A percentile compares a stretch with the other conserved stretches of the same genome.
phyloP scores from a whole-genome alignment of 1,140 invertebrate species.

The Heliconius congener region DNA sequence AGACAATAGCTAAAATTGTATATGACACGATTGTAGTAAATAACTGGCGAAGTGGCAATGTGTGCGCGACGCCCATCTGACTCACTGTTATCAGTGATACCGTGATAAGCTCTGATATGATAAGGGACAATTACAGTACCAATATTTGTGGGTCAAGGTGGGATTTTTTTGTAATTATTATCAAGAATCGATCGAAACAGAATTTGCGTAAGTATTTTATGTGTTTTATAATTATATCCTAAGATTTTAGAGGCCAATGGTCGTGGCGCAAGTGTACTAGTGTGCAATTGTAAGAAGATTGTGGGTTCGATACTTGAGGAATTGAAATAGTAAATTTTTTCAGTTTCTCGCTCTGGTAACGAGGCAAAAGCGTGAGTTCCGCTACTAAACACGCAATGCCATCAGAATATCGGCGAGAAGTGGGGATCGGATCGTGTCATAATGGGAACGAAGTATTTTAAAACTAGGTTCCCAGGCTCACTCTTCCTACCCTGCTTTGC shows the following conservation, averaged over 20 bases:
- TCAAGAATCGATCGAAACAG: too few species aligned
- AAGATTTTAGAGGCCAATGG: too few species aligned
- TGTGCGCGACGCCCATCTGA: constrained; percentile 28
- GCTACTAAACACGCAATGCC: neutral
- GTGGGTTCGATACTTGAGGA: neutral
- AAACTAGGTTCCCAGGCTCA: too few species aligned
- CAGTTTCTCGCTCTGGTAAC: neutral
- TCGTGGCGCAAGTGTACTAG: too few species aligned
- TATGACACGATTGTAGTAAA: neutral
- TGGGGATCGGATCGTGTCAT: too few species aligned
- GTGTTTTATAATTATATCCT: too few species aligned
- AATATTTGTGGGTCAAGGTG: constrained; percentile 25
- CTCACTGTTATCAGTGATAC: constrained; percentile 26
- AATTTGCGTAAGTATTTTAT: too few species aligned
- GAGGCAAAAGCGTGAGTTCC: neutral
- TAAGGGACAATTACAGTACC: constrained; percentile 13
- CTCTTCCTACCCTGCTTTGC: too few species aligned
- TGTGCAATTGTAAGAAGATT: neutral
- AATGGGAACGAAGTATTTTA: too few species aligned
- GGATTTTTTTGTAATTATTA: neutral
- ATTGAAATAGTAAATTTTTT: neutral
- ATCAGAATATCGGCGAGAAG: too few species aligned
- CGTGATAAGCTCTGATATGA: constrained; percentile 20
- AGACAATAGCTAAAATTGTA: neutral
- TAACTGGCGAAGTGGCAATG: constrained; percentile 9